phyloP scores from a whole-genome alignment of 2,113 vertebrate genomes.

The Psophia crepitans region DNA sequence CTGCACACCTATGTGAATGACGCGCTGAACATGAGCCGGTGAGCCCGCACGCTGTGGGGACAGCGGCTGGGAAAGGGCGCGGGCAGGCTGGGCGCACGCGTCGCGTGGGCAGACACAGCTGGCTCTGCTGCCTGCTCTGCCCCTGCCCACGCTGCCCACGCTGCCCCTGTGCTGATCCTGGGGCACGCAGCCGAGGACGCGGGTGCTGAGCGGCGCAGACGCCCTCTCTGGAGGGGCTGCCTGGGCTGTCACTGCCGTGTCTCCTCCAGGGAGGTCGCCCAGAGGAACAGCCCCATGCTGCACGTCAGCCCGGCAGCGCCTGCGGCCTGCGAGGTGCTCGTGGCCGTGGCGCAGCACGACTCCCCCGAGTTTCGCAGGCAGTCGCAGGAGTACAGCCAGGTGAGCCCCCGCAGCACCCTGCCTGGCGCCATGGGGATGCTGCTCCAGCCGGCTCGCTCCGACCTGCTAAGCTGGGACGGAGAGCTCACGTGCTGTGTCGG shows the following conservation, averaged over 20 bases:
- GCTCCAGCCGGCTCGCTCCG: not conserved
- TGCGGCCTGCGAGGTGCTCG: constrained; percentile 69
- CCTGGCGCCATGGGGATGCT: rapidly evolving
- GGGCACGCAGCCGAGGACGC: rapidly evolving
- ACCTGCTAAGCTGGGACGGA: rapidly evolving
- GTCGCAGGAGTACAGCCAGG: constrained; percentile 84
- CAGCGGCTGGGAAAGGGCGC: not conserved
- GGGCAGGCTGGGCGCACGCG: not conserved
- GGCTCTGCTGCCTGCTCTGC: not conserved
- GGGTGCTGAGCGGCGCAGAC: not conserved
- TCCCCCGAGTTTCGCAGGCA: constrained; percentile 87
- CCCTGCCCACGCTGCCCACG: too few relatives aligned
- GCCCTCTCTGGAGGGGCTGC: rapidly evolving
- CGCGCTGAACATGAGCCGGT: constrained; percentile 83
- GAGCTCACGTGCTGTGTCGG: not conserved
- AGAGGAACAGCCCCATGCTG: constrained; percentile 85
- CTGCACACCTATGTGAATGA: constrained; percentile 81
- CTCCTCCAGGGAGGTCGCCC: constrained; percentile 81
- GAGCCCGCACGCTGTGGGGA: not conserved
- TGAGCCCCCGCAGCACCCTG: not conserved
- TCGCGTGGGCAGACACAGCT: rapidly evolving
- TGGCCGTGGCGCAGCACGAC: constrained; percentile 85
- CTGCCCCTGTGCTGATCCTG: too few relatives aligned
- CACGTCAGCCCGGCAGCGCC: constrained; percentile 50
- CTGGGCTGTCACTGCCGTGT: rapidly evolving